A percentile compares a stretch with the other conserved stretches of the same genome.
These are phyloP conservation scores for Chionoecetes opilio DNA, from an alignment of 1,140 invertebrate genomes.

Conservation along the genomic window DNA sequence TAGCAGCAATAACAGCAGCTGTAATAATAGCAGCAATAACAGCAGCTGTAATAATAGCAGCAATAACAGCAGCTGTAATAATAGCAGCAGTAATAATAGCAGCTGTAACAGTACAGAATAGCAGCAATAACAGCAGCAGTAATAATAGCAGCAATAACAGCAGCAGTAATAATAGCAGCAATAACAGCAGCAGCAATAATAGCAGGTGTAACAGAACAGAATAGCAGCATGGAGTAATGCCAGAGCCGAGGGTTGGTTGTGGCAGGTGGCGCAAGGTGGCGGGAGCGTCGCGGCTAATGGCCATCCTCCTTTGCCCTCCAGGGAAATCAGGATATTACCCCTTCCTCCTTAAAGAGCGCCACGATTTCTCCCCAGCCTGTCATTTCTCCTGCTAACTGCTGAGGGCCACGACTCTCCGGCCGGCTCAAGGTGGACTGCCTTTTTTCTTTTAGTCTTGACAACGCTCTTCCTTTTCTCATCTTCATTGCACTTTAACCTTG, in stretches of 20 bases:
- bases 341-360: slow-evolving; percentile 17
- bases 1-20: background rate
- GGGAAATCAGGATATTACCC: slow-evolving; percentile 19
- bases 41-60: background rate
- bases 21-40: background rate
- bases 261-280: background rate
- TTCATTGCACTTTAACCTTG: slow-evolving; percentile 16
- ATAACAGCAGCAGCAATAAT: background rate
- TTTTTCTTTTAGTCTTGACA: background rate
- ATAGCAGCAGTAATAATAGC: background rate
- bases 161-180: background rate
- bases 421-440: background rate
- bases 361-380: slow-evolving; percentile 25
- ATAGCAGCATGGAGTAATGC: background rate
- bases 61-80: background rate
- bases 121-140: background rate
- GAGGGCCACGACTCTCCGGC: background rate
- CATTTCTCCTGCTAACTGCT: slow-evolving; percentile 17
- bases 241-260: background rate
- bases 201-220: background rate
- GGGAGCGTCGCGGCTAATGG: background rate
- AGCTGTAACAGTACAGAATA: too few species aligned
- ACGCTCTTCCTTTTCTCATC: slow-evolving; percentile 34
- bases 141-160: background rate
- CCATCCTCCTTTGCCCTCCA: background rate